A percentile compares a stretch with the other conserved stretches of the same genome.
Evolutionary conservation across 2,113 vertebrate species (phyloP).

Genomic region (Bujurquina vittata): DNA sequence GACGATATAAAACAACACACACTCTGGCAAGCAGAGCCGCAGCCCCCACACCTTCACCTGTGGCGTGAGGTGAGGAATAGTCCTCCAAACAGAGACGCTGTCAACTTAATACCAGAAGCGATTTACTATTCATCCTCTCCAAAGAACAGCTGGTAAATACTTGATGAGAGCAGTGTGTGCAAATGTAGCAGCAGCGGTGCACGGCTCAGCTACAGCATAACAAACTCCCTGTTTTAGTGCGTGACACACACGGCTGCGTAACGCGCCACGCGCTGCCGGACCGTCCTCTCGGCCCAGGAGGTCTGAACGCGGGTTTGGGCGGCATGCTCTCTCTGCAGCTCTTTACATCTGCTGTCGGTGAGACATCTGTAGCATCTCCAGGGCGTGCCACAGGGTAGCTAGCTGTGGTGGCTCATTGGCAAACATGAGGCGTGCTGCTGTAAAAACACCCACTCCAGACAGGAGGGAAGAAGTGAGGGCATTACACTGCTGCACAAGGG

Average conservation of each 20-base stretch:
- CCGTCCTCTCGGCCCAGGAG: neutral
- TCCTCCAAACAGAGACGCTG: neutral
- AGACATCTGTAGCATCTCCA: slow-evolving; percentile 11
- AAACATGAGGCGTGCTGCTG: slow-evolving; percentile 57
- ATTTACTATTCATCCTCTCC: slow-evolving; percentile 53
- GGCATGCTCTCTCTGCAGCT: neutral
- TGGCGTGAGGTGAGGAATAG: neutral
- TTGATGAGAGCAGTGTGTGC: slow-evolving; percentile 48
- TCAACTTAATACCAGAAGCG: slow-evolving; percentile 39
- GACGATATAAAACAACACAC: slow-evolving; percentile 18
- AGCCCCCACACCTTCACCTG: neutral
- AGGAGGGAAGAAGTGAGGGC: slow-evolving; percentile 19
- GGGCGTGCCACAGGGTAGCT: neutral
- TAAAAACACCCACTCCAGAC: slow-evolving; percentile 31
- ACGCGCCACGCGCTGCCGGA: neutral
- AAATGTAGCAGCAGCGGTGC: slow-evolving; percentile 26
- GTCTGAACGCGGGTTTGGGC: neutral
- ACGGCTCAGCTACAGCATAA: neutral
- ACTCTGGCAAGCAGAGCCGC: slow-evolving; percentile 24
- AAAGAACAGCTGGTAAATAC: slow-evolving; percentile 55
- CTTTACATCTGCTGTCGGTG: slow-evolving; percentile 8
- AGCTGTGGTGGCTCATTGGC: slow-evolving; percentile 53
- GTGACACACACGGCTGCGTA: slow-evolving; percentile 6
- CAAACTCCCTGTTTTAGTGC: slow-evolving; percentile 16
- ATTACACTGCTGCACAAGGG: slow-evolving; percentile 49